These are phyloP conservation scores for Toxotes lorentzi DNA, from an alignment of 2,797 vertebrate species.

Conservation along the genomic window DNA sequence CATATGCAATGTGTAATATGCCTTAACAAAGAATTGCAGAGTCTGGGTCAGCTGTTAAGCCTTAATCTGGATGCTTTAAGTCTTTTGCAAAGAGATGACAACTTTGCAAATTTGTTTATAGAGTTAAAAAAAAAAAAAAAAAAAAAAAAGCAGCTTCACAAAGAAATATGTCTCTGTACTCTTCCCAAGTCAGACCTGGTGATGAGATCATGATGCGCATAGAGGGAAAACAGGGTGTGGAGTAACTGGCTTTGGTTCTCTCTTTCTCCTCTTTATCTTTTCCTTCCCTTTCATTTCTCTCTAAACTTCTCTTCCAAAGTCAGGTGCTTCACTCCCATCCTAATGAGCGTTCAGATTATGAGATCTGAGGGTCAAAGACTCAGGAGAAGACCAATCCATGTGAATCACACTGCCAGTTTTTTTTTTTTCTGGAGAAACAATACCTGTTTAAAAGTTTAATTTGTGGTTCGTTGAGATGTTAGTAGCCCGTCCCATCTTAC, in stretches of 20 bases:
- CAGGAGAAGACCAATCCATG: conserved; percentile 1
- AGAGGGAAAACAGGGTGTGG: conserved; percentile 72
- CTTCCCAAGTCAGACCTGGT: conserved; percentile 60
- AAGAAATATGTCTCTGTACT: conserved; percentile 17
- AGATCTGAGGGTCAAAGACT: conserved; percentile 80
- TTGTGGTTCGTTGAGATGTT: not conserved
- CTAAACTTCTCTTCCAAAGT: conserved; percentile 48
- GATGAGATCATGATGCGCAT: conserved; percentile 81
- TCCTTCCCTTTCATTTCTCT: conserved; percentile 6
- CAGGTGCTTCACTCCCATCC: conserved; percentile 61
- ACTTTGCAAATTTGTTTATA: conserved; percentile 21
- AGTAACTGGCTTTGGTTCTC: conserved; percentile 69
- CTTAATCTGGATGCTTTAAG: conserved; percentile 4
- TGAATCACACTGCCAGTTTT: conserved; percentile 4
- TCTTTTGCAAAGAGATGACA: conserved; percentile 18
- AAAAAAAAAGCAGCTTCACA: conserved; percentile 26
- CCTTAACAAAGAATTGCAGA: conserved; percentile 35
- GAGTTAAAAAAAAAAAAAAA: conserved; percentile 8
- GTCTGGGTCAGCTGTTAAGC: conserved; percentile 22
- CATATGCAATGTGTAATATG: conserved; percentile 20
- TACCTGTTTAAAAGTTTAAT: conserved; percentile 1
- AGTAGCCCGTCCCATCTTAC: not conserved
- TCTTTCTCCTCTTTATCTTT: conserved; percentile 5
- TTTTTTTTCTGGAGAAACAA: conserved; percentile 7
- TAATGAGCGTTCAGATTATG: conserved; percentile 83